Percentiles rank a stretch among this genome's conserved stretches.
Conservation (phyloP, 37 sponge, comb jelly and placozoan species). For the Petrosia ficiformis region DNA sequence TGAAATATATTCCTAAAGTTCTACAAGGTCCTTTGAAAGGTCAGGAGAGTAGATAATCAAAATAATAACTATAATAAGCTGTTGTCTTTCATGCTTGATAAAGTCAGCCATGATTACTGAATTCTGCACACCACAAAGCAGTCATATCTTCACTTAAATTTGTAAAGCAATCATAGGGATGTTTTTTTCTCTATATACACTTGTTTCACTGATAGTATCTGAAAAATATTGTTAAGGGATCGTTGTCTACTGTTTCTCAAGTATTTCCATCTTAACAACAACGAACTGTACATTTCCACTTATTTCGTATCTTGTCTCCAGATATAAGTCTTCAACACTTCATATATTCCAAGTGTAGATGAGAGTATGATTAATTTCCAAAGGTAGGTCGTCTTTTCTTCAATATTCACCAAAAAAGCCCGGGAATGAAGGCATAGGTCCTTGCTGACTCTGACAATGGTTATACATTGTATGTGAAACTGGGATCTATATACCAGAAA, state of each 20-base stretch:
- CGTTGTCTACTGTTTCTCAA: slow-evolving; percentile 1
- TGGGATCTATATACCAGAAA: slow-evolving; percentile 22
- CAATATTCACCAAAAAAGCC: slow-evolving; percentile 33
- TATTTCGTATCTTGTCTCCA: not conserved
- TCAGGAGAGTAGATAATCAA: too few relatives aligned
- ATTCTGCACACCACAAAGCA: too few relatives aligned
- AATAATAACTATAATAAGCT: too few relatives aligned
- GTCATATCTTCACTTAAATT: too few relatives aligned
- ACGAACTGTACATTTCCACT: not conserved
- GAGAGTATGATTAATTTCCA: slow-evolving; percentile 27
- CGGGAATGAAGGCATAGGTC: slow-evolving; percentile 40
- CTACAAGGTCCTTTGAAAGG: too few relatives aligned
- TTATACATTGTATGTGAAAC: slow-evolving; percentile 14
- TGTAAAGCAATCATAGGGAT: too few relatives aligned
- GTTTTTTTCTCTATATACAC: too few relatives aligned
- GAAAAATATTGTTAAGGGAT: not conserved
- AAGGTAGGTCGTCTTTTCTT: slow-evolving; percentile 33
- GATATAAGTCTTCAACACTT: not conserved
- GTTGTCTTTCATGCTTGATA: too few relatives aligned
- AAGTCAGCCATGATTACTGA: too few relatives aligned
- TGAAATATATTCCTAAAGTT: too few relatives aligned
- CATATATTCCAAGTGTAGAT: slow-evolving; percentile 17
- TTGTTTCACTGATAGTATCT: too few relatives aligned
- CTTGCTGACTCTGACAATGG: slow-evolving; percentile 20
- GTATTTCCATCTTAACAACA: slow-evolving; percentile 14